phyloP scores from a whole-genome alignment of 2,797 vertebrate genomes.

The Mallotus villosus region DNA sequence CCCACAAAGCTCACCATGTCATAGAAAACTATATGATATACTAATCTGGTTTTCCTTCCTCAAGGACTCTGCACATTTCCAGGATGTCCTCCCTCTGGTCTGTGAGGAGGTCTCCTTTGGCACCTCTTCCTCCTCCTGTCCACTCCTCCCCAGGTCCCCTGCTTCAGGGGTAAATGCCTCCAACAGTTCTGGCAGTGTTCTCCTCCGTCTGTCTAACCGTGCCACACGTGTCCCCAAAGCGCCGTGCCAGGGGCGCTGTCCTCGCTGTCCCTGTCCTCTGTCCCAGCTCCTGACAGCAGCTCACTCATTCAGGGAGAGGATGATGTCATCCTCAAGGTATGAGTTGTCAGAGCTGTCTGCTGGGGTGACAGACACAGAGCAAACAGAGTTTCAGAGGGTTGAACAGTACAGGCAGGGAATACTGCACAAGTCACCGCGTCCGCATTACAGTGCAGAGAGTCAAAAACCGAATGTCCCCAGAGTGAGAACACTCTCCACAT shows the following conservation, averaged over 20 bases:
- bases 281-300: conserved; percentile 20
- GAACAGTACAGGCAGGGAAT: conserved; percentile 10
- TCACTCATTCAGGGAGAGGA: conserved; percentile 87
- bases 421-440: conserved; percentile 34
- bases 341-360: conserved; percentile 96
- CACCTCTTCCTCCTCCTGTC: conserved; percentile 26
- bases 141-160: conserved; percentile 17
- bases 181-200: conserved; percentile 50
- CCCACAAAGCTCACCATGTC: conserved; percentile 41
- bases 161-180: conserved; percentile 26
- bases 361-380: conserved; percentile 63
- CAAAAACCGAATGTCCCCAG: conserved; percentile 25
- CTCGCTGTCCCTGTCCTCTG: conserved; percentile 26
- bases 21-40: conserved; percentile 66
- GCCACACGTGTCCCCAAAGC: neutral
- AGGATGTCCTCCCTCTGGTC: conserved; percentile 1
- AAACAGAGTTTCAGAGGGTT: conserved; percentile 42
- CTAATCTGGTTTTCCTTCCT: conserved; percentile 50
- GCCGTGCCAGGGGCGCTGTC: conserved; percentile 38
- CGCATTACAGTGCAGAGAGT: conserved; percentile 29
- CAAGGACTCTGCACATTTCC: conserved; percentile 26
- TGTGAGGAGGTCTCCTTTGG: conserved; percentile 18
- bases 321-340: conserved; percentile 98
- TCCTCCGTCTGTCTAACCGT: conserved; percentile 32
- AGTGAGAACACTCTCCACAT: conserved; percentile 3